A percentile compares a stretch with the other conserved stretches of the same genome.
Conservation (phyloP, 2,888 invertebrate genomes). For the Molorchus minor region DNA sequence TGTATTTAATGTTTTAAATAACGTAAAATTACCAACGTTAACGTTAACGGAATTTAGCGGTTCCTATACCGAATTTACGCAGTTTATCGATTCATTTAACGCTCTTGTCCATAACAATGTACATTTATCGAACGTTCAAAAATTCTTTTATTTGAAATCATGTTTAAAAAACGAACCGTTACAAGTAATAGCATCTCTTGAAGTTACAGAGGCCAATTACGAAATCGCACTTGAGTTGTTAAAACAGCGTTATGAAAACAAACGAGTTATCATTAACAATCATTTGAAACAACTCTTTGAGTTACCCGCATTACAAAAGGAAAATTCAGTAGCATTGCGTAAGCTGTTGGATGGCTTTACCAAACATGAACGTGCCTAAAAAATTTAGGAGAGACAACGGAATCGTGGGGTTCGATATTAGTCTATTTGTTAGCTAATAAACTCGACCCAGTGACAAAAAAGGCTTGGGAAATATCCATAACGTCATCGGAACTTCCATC, state of each 20-base stretch:
- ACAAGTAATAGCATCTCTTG: not conserved
- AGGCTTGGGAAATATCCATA: slow-evolving; percentile 28
- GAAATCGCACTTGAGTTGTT: not conserved
- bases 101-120: not conserved
- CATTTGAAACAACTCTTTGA: not conserved
- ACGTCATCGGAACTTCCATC: slow-evolving; percentile 11
- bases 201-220: slow-evolving; percentile 2
- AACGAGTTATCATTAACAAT: not conserved
- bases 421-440: slow-evolving; percentile 29
- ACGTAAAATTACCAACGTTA: not conserved
- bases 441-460: slow-evolving; percentile 21
- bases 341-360: not conserved
- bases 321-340: not conserved
- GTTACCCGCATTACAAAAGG: not conserved
- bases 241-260: slow-evolving; percentile 8
- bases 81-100: not conserved
- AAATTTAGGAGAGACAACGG: not conserved
- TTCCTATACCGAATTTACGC: not conserved
- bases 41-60: not conserved
- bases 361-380: not conserved
- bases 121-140: not conserved
- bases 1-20: not conserved
- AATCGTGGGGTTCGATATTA: slow-evolving; percentile 30
- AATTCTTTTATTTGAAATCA: slow-evolving; percentile 3
- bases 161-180: not conserved